Base-by-base conservation (phyloP, 2,888 invertebrate genomes). In the Archips crataeganus region DNA sequence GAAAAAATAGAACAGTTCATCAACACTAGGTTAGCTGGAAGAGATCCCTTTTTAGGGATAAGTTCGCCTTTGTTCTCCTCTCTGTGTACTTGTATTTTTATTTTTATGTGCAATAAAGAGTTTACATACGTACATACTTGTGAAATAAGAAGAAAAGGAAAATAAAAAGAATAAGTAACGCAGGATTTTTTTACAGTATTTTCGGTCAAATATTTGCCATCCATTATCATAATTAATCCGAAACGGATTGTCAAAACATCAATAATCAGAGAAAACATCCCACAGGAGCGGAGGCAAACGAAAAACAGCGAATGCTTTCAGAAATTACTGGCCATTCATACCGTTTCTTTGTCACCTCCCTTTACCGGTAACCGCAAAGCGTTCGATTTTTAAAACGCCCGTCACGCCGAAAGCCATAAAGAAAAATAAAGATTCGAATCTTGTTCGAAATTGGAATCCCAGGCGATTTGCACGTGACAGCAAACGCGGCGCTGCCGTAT, bases 261-360 rank as follows among this genome's bases (percentile, higher is more conserved):
- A 93, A 93, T 92, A 92, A 91, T 89, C 88, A 84, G 82, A 79
- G 80, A 77, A 76, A 74, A 76, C 70, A 71, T 87, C 90, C 93
- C 93, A 49, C 76, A 79, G 90, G 92, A 81, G 75, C 75, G 75
- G 74, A 85, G 81, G 81, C 82, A 85, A 89, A 89, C 84, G 87
- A 87, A 86, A 85, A 90, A 87, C 87, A 88, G 85, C 86, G 86
- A 90, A 91, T 91, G 93, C 93, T 93, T 93, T 94, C 91, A 92
- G 59, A 90, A 93, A 93, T 93, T 92, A 92, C 89, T 85, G 85
- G 83, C 88, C 90, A 92, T 94, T 93, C 92, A 92, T 91, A 87
- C 87, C 77, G 76, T 87, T 91, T 87, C 90, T 91, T 93, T 93
- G 92, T 93, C 85, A 81, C 84, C 80, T 87, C 90, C 90, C 89